Evolutionary conservation across 2,888 invertebrate genomes (phyloP).

Genomic region (Athripsodes cinereus): DNA sequence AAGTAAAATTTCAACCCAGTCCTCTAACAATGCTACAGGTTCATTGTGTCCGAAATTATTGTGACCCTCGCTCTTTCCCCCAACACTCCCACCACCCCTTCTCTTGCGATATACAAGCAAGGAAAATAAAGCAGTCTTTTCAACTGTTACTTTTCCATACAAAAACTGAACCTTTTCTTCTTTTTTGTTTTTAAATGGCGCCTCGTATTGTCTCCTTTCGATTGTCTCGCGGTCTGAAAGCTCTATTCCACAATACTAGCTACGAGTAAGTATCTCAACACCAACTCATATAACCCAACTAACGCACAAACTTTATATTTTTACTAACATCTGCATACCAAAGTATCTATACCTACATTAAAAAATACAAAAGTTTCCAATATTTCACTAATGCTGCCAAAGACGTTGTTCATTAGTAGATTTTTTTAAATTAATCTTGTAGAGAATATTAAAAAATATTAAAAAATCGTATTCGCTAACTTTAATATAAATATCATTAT

Average conservation of each 20-base stretch:
- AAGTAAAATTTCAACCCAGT: slow-evolving; percentile 21
- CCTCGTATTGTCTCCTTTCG: slow-evolving; percentile 57
- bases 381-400: no score
- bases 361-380: no score
- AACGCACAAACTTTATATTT: no score
- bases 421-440: no score
- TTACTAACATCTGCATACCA: no score
- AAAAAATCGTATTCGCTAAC: no score
- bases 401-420: no score
- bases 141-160: slow-evolving; percentile 28
- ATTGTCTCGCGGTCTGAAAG: slow-evolving; percentile 48
- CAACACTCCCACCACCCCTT: slow-evolving; percentile 22
- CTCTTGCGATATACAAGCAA: slow-evolving; percentile 20
- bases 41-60: slow-evolving; percentile 26
- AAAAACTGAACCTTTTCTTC: slow-evolving; percentile 57
- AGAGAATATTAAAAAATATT: no score
- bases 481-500: no score
- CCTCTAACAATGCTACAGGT: slow-evolving; percentile 20
- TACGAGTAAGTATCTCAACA: neutral
- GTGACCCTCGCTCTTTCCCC: slow-evolving; percentile 26
- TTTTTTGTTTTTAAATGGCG: slow-evolving; percentile 57
- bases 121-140: slow-evolving; percentile 27
- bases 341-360: no score
- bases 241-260: slow-evolving; percentile 10
- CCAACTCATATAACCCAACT: no score